Conservation (phyloP, 2,888 invertebrate genomes). For the Drosophila paramelanica region DNA sequence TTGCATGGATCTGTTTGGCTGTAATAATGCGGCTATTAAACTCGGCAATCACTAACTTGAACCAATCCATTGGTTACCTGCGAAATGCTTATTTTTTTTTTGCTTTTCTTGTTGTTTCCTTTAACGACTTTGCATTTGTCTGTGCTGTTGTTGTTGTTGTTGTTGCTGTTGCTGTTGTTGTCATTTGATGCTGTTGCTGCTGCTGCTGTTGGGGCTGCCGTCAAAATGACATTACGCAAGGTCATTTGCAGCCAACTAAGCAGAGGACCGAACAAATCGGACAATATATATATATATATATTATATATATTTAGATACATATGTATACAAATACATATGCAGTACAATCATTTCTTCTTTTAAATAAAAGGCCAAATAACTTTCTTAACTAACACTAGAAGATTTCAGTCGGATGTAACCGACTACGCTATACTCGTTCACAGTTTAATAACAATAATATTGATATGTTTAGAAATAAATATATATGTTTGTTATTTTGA, state of each 20-base stretch:
- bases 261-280: constrained; percentile 28
- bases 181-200: constrained; percentile 24
- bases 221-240: constrained; percentile 59
- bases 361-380: no score
- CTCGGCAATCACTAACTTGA: constrained; percentile 76
- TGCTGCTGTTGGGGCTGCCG: constrained; percentile 36
- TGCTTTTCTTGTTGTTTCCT: constrained; percentile 14
- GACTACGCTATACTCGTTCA: no score
- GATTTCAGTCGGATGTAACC: no score
- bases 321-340: no score
- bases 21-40: constrained; percentile 81
- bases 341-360: no score
- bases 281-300: neutral
- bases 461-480: no score
- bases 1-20: constrained; percentile 72
- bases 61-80: constrained; percentile 79
- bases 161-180: constrained; percentile 12
- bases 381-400: no score
- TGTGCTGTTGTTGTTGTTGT: constrained; percentile 13
- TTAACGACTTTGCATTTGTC: constrained; percentile 28
- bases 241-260: constrained; percentile 44
- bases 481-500: no score
- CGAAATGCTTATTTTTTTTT: constrained; percentile 22
- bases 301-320: no score
- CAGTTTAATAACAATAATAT: no score